These are phyloP conservation scores for Alcis repandata DNA, from an alignment of 2,888 invertebrate species.

Conservation along the genomic window DNA sequence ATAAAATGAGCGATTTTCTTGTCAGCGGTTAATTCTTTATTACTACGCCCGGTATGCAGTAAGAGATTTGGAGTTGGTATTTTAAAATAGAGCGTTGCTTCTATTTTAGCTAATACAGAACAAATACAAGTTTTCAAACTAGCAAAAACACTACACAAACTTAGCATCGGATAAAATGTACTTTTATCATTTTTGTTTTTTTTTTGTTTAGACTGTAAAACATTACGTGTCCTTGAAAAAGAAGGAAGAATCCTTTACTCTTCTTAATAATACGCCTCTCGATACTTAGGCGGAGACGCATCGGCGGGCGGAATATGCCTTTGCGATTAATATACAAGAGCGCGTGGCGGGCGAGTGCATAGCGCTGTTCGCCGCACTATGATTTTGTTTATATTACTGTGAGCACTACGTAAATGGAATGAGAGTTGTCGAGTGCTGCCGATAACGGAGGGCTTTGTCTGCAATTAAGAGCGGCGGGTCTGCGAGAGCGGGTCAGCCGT, in stretches of 20 bases:
- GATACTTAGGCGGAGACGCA: conserved; percentile 56
- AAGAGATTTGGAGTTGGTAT: background rate
- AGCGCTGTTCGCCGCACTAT: conserved; percentile 62
- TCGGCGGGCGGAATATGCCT: conserved; percentile 45
- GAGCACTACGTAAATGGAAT: conserved; percentile 75
- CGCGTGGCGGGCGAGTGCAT: conserved; percentile 62
- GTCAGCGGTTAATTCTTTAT: too few relatives aligned
- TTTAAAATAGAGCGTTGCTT: background rate
- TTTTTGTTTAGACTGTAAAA: too few relatives aligned
- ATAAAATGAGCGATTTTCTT: conserved; percentile 4
- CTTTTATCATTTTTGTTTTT: too few relatives aligned
- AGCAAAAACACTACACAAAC: background rate
- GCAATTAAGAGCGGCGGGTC: conserved; percentile 81
- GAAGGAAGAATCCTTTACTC: too few relatives aligned
- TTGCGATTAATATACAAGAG: conserved; percentile 59
- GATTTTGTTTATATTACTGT: conserved; percentile 77
- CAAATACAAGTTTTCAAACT: background rate
- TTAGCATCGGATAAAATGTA: too few relatives aligned
- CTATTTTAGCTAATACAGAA: background rate
- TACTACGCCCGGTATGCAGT: too few relatives aligned
- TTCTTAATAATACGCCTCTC: background rate
- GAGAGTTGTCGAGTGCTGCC: conserved; percentile 68
- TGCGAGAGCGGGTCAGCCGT: conserved; percentile 70
- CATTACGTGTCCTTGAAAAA: too few relatives aligned
- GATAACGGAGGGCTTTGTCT: conserved; percentile 82